A percentile compares a stretch with the other conserved stretches of the same genome.
Conservation (phyloP, 2,797 vertebrate genomes). For the Sebastes baramenuke region DNA sequence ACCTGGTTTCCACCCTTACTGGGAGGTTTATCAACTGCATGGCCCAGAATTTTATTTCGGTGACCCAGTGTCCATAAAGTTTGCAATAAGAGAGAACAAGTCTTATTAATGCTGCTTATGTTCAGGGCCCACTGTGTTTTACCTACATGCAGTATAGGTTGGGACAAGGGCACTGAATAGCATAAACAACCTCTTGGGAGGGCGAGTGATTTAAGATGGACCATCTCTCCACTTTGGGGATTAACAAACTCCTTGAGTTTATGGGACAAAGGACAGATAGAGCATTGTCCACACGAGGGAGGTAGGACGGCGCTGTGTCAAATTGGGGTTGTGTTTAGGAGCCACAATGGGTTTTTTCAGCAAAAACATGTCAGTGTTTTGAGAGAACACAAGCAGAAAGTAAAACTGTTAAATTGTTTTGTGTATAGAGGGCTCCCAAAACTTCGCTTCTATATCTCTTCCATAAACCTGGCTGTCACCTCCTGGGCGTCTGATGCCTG, state of each 20-base stretch:
- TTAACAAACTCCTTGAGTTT: conserved; percentile 49
- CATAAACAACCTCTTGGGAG: conserved; percentile 35
- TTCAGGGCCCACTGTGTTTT: conserved; percentile 9
- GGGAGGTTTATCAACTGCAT: neutral
- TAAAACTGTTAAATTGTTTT: neutral
- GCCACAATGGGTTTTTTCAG: neutral
- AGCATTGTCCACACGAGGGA: conserved; percentile 3
- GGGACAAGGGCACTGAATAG: conserved; percentile 40
- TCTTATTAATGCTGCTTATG: neutral
- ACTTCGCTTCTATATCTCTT: neutral
- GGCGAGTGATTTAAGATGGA: conserved; percentile 42
- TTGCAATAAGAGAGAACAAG: neutral
- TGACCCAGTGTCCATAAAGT: neutral
- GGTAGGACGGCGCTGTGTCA: neutral
- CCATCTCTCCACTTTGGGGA: conserved; percentile 29
- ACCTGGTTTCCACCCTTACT: neutral
- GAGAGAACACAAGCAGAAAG: neutral
- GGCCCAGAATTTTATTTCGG: neutral
- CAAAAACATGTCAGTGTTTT: neutral
- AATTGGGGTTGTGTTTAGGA: neutral
- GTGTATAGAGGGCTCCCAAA: neutral
- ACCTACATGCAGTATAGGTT: conserved; percentile 41
- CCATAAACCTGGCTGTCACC: neutral
- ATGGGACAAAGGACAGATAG: conserved; percentile 30
- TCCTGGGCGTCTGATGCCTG: neutral